phyloP scores from a whole-genome alignment of 2,113 vertebrate genomes.

The Rissa tridactyla region DNA sequence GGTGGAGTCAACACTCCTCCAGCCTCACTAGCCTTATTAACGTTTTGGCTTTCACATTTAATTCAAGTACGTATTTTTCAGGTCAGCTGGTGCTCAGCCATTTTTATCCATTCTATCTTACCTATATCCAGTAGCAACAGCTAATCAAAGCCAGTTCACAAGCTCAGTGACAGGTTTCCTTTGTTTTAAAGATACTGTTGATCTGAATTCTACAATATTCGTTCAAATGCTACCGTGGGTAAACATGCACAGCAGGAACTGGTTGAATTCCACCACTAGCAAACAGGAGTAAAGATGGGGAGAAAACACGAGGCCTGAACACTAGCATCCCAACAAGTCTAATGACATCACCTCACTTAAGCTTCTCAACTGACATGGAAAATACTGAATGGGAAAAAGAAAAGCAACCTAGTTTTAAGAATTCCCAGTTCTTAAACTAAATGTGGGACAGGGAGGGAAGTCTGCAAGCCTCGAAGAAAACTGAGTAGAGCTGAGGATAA shows the following conservation, averaged over 20 bases:
- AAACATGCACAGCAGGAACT: background rate
- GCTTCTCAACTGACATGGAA: background rate
- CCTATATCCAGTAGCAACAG: background rate
- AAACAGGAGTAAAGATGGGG: background rate
- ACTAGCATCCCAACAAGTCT: background rate
- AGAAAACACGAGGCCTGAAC: background rate
- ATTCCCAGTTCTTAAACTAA: background rate
- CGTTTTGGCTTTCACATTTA: background rate
- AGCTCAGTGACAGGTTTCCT: background rate
- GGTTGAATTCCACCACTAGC: background rate
- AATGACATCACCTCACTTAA: background rate
- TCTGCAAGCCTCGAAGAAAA: background rate
- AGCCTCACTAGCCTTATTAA: background rate
- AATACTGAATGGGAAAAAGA: background rate
- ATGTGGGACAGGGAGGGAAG: background rate
- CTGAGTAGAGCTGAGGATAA: background rate
- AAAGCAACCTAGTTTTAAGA: background rate
- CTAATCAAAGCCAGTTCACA: background rate
- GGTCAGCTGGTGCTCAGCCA: background rate
- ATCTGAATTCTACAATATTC: background rate
- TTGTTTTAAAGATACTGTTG: background rate
- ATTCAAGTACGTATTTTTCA: background rate
- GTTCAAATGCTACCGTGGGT: background rate
- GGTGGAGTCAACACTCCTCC: background rate
- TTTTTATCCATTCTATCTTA: background rate